Conservation (phyloP, 2,888 invertebrate species). For the Sussaba pulchella region DNA sequence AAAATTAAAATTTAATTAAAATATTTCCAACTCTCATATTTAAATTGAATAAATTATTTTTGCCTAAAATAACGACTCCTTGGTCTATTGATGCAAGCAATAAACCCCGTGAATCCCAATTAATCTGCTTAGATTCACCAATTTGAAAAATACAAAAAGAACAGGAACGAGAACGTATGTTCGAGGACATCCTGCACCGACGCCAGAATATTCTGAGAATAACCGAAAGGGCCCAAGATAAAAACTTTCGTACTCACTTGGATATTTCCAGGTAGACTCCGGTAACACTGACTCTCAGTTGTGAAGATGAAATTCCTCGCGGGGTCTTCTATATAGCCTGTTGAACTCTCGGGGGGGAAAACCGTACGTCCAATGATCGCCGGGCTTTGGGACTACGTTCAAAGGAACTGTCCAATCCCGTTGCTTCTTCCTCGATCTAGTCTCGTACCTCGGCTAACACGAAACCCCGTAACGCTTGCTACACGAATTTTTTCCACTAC, state of each 20-base stretch:
- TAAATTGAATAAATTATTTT: neutral
- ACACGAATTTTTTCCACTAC: slow-evolving; percentile 53
- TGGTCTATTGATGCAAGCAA: neutral
- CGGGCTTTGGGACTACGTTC: slow-evolving; percentile 79
- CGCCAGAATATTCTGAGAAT: neutral
- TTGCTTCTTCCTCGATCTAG: slow-evolving; percentile 34
- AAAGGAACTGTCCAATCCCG: slow-evolving; percentile 78
- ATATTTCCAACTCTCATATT: neutral
- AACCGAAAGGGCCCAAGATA: slow-evolving; percentile 32
- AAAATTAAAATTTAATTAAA: too few relatives aligned
- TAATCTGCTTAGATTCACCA: neutral
- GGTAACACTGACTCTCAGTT: slow-evolving; percentile 83
- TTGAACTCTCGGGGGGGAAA: slow-evolving; percentile 77
- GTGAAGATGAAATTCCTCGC: slow-evolving; percentile 83
- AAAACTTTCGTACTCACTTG: slow-evolving; percentile 77
- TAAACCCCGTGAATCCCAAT: neutral
- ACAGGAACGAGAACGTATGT: neutral
- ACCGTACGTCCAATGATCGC: slow-evolving; percentile 79
- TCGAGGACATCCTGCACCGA: neutral
- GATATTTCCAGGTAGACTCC: slow-evolving; percentile 77
- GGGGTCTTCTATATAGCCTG: slow-evolving; percentile 84
- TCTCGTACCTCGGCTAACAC: slow-evolving; percentile 15
- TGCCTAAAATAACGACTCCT: neutral
- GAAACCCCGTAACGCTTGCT: slow-evolving; percentile 46
- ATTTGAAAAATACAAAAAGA: too few relatives aligned